A percentile compares a stretch with the other conserved stretches of the same genome.
Conservation (phyloP, 1,140 invertebrate species). For the Zaprionus ghesquierei region DNA sequence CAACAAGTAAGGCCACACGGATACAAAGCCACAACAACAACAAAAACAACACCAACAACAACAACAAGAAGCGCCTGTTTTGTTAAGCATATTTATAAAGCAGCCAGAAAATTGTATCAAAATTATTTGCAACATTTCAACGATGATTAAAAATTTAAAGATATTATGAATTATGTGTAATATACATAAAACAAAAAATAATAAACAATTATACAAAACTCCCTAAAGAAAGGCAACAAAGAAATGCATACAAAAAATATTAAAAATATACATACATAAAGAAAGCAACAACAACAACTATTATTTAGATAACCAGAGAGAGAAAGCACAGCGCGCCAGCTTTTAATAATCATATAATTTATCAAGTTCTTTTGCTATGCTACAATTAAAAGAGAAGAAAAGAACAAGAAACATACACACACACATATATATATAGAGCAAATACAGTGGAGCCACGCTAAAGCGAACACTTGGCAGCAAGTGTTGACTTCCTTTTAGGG, state of each 20-base stretch:
- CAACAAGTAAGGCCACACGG: conserved; percentile 29
- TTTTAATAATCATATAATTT: conserved; percentile 27
- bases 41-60: conserved; percentile 37
- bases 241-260: conserved; percentile 2
- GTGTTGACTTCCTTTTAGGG: background rate
- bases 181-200: conserved; percentile 35
- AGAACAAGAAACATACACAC: conserved; percentile 1
- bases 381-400: background rate
- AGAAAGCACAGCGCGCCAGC: conserved; percentile 27
- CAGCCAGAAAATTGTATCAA: conserved; percentile 47
- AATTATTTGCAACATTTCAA: conserved; percentile 58
- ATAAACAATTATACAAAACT: background rate
- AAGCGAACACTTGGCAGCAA: background rate
- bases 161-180: conserved; percentile 51
- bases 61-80: conserved; percentile 20
- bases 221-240: conserved; percentile 2
- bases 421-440: background rate
- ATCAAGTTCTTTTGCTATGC: conserved; percentile 14
- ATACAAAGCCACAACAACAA: conserved; percentile 18
- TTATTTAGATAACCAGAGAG: background rate
- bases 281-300: conserved; percentile 8
- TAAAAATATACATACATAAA: conserved; percentile 16
- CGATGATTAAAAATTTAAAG: conserved; percentile 21
- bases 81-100: conserved; percentile 30
- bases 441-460: background rate